Evolutionary conservation across 2,797 vertebrate genomes (phyloP).

Genomic region (Microcaecilia unicolor): DNA sequence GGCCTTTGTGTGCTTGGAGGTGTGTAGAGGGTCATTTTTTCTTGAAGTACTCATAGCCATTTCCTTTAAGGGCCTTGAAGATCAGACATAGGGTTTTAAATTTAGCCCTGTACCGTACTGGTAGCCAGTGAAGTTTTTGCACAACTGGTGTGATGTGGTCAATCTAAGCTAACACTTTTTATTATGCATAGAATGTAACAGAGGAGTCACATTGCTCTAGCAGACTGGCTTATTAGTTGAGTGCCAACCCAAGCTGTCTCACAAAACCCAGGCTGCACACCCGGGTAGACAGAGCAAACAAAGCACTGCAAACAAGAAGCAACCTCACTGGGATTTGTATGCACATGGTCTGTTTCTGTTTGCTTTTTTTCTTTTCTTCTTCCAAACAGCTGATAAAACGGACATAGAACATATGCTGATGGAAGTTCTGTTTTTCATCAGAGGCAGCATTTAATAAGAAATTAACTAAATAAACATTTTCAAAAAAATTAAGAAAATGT

Average conservation of each 20-base stretch:
- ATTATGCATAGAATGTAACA: conserved; percentile 24
- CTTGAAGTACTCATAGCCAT: too few species aligned
- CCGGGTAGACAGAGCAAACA: conserved; percentile 22
- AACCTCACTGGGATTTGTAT: conserved; percentile 2
- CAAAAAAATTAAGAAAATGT: too few species aligned
- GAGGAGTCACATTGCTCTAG: conserved; percentile 5
- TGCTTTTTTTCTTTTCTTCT: too few species aligned
- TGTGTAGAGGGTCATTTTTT: too few species aligned
- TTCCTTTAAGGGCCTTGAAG: too few species aligned
- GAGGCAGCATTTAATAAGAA: too few species aligned
- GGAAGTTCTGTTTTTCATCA: not conserved
- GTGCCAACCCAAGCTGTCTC: conserved; percentile 4
- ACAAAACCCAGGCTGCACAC: conserved; percentile 18
- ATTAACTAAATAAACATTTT: too few species aligned
- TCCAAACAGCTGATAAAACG: conserved; percentile 7
- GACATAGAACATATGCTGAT: not conserved
- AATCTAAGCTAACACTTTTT: not conserved
- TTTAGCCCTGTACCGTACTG: too few species aligned
- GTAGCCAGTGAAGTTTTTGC: too few species aligned
- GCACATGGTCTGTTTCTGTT: not conserved
- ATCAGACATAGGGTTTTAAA: too few species aligned
- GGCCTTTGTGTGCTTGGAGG: too few species aligned
- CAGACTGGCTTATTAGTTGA: conserved; percentile 6
- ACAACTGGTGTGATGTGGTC: too few species aligned
- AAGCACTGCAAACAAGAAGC: conserved; percentile 13